phyloP scores from a whole-genome alignment of 1,140 invertebrate species.

The Apis mellifera region Amel_HAv3.1 CM009938.2:1235001-1235500 shows the following conservation, averaged over 20 bases:
- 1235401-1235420: constrained; percentile 46
- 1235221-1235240: too few species aligned
- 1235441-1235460: constrained; percentile 20
- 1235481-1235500: constrained; percentile 47
- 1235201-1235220: too few species aligned
- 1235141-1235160: too few species aligned
- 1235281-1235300: too few species aligned
- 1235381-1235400: not conserved
- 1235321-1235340: too few species aligned
- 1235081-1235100: constrained; percentile 31
- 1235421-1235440: constrained; percentile 30
- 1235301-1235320: too few species aligned
- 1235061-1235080: constrained; percentile 24
- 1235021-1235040: constrained; percentile 44
- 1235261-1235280: too few species aligned
- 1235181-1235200: too few species aligned
- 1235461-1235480: constrained; percentile 43
- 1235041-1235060: constrained; percentile 48
- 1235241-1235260: too few species aligned
- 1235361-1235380: not conserved
- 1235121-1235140: too few species aligned
- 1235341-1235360: not conserved
- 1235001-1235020: constrained; percentile 65
- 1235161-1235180: too few species aligned
- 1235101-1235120: too few species aligned